Percentiles rank a stretch among this genome's conserved stretches.
Conservation (phyloP, 2,888 invertebrate species). For the Cacoxenus indagator region DNA sequence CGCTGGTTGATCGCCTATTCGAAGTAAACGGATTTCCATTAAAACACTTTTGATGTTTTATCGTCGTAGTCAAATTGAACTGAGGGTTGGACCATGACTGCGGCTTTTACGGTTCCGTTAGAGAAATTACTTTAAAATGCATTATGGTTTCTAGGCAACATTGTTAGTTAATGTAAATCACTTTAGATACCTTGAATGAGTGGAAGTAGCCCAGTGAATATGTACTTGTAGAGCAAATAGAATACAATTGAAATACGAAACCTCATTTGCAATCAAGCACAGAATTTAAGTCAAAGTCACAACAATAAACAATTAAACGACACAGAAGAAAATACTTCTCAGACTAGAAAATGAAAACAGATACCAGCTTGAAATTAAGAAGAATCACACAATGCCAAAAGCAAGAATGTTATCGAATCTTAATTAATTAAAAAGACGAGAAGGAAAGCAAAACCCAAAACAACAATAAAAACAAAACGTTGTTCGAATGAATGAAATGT, state of each 20-base stretch:
- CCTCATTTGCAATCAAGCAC: background rate
- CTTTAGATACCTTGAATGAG: background rate
- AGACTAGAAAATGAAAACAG: background rate
- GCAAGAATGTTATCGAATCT: background rate
- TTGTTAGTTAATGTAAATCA: too few species aligned
- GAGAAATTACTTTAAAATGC: too few species aligned
- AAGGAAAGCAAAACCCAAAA: background rate
- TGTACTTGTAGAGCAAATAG: background rate
- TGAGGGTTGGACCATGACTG: too few species aligned
- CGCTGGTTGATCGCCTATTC: too few species aligned
- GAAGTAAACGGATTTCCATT: too few species aligned
- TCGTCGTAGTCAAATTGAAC: too few species aligned
- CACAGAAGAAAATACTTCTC: background rate
- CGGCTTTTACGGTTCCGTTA: too few species aligned
- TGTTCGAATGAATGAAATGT: background rate
- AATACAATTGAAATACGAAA: background rate
- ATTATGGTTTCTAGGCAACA: too few species aligned
- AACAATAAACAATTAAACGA: slow-evolving; percentile 3
- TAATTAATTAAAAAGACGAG: slow-evolving; percentile 13
- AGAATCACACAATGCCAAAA: background rate
- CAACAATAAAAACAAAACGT: background rate
- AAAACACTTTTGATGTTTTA: too few species aligned
- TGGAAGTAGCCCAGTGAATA: background rate
- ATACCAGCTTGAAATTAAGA: background rate
- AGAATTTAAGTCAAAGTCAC: background rate